These are phyloP conservation scores for Polymixis flavicincta DNA, from an alignment of 2,888 invertebrate genomes.

Conservation along the genomic window DNA sequence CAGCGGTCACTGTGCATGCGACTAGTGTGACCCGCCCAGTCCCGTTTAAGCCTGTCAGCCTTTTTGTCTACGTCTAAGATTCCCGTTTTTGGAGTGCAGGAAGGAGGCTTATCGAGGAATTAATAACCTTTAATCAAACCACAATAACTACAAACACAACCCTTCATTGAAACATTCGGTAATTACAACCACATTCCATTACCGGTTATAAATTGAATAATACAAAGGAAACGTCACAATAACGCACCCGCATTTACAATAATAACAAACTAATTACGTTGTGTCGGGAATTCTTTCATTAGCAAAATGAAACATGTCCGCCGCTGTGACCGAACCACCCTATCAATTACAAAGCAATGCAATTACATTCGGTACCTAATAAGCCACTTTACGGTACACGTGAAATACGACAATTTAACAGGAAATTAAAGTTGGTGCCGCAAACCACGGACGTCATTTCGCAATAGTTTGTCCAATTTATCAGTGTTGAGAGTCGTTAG, in stretches of 20 bases:
- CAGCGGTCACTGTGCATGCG: too few species aligned
- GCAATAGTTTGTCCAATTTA: slow-evolving; percentile 90
- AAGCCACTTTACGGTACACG: slow-evolving; percentile 66
- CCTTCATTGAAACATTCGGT: slow-evolving; percentile 47
- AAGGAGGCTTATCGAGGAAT: slow-evolving; percentile 14
- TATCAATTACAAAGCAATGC: slow-evolving; percentile 69
- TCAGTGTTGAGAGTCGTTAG: slow-evolving; percentile 88
- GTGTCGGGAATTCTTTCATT: slow-evolving; percentile 67
- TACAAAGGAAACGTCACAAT: slow-evolving; percentile 49
- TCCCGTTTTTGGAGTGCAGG: too few species aligned
- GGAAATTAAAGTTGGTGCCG: slow-evolving; percentile 84
- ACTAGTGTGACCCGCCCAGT: too few species aligned
- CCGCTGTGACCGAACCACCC: slow-evolving; percentile 62
- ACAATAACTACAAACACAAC: slow-evolving; percentile 13
- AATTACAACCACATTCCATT: slow-evolving; percentile 56
- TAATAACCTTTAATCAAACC: slow-evolving; percentile 28
- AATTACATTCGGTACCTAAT: slow-evolving; percentile 71
- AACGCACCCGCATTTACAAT: slow-evolving; percentile 60
- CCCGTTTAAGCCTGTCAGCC: too few species aligned
- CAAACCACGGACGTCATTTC: slow-evolving; percentile 87
- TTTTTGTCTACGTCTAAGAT: too few species aligned
- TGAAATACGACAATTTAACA: slow-evolving; percentile 81
- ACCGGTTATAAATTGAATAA: slow-evolving; percentile 54
- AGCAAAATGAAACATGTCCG: slow-evolving; percentile 68
- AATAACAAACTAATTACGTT: slow-evolving; percentile 64